Base-by-base conservation (phyloP, 2,888 invertebrate genomes). In the Heliconius cydno region DNA sequence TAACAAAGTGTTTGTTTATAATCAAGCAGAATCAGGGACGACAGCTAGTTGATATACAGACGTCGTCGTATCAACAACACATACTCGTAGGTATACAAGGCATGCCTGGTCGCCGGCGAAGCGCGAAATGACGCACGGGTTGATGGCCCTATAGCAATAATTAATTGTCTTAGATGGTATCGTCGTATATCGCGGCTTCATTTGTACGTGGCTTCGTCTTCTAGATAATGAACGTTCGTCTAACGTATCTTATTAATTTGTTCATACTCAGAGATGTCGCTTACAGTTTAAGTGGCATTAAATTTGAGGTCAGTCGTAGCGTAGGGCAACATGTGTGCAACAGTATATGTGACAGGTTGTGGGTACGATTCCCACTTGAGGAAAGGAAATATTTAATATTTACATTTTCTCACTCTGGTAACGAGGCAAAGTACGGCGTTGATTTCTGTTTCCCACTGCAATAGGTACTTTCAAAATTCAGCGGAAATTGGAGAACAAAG, bases 111-210 rank as follows among this genome's bases (percentile, higher is more conserved):
- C 79, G 82, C 38, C 85, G 80, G 80, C 84, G 77, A 76, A 82
- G 79, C 84, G 85, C 79, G 81, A 84, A 84, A 82, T 83, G 84
- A 84, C 84, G 76, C 82, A 78, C 79, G 83, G 82, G 84, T 79
- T 82, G 83, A 83, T 84, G 84, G 82, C 84, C 82, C 80, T 83
- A 83, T 83, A 83, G 80, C 79, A 83, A 80, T 83, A 84, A 84
- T 84, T 83, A 84, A 83, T 84, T 84, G 82, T 83, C 81, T 79
- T 76, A 77, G 80, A 82, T 80, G 66, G 79, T 79, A 82, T 82
- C 80, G 77, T 65, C 68, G 46, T 68, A 63, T 73, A 68, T 80
- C 34, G 77, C 63, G 77, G 68, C 72, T 60, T 80, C 73, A 77
- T 74, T 72, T 28, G 28, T 52, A 76, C 12, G 25, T 72, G 13